Percentiles rank a stretch among this genome's conserved stretches.
phyloP scores from a whole-genome alignment of 2,113 vertebrate species.

The Varanus komodoensis region DNA sequence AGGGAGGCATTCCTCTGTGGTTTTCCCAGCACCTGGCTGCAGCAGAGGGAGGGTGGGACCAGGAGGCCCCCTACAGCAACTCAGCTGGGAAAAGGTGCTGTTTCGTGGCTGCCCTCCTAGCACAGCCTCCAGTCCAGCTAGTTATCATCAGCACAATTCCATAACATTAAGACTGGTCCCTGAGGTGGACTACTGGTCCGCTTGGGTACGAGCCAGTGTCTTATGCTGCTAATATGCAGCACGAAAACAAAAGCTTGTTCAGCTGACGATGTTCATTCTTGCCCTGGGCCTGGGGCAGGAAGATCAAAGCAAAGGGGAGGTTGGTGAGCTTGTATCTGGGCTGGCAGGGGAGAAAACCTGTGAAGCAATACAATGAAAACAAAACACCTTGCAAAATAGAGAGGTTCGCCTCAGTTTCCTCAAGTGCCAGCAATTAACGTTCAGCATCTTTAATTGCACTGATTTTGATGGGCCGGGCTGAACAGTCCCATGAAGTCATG shows the following conservation, averaged over 20 bases:
- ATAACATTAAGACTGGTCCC: neutral
- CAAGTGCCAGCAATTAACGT: neutral
- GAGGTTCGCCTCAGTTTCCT: neutral
- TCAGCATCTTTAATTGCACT: neutral
- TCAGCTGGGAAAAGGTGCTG: neutral
- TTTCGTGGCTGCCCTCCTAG: neutral
- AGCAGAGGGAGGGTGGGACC: neutral
- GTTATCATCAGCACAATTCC: neutral
- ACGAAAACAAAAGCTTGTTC: slow-evolving; percentile 19
- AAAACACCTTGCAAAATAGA: slow-evolving; percentile 14
- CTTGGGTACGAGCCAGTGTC: neutral
- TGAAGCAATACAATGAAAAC: slow-evolving; percentile 13
- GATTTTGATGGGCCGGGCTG: neutral
- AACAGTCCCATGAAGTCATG: neutral
- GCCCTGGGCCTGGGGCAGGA: slow-evolving; percentile 15
- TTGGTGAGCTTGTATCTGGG: neutral
- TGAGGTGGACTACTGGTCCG: neutral
- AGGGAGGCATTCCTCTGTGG: neutral
- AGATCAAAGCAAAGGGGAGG: slow-evolving; percentile 34
- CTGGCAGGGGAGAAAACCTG: slow-evolving; percentile 2
- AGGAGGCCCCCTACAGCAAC: neutral
- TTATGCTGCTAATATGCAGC: neutral
- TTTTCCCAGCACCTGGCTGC: neutral
- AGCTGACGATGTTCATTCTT: slow-evolving; percentile 34
- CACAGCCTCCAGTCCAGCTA: neutral